Base-by-base conservation (phyloP, 2,113 vertebrate genomes). In the Uria aalge region DNA sequence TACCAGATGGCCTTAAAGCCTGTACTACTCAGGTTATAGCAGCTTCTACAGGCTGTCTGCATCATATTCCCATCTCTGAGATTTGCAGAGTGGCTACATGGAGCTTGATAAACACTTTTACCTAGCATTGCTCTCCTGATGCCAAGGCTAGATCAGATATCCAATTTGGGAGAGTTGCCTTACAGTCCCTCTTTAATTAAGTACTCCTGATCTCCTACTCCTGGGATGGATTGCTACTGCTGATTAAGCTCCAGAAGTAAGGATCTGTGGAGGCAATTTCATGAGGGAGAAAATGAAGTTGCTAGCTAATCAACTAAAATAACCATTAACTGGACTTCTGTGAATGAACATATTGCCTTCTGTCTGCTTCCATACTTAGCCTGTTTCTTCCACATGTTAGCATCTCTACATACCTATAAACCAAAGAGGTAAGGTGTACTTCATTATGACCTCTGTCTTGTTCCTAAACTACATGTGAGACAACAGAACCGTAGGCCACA, bases 171-270 rank as follows among this genome's bases (percentile, higher is more conserved):
- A 97, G 96, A 97, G 93, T 60, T 97, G 92, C 92, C 96, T 94
- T 97, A 92, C 87, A 96, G 96, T 97, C 96, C 96, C 96, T 97
- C 95, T 96, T 98, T 98, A 98, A 98, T 98, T 97, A 97, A 97
- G 95, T 82, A 96, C 87, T 97, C 94, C 89, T 94, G 94, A 94
- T 97, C 94, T 97, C 94, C 92, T 78, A 96, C 95, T 97, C 94
- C 87, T 82, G 94, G 97, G 97, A 97, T 95, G 95, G 90, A 96
- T 96, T 92, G 92, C 93, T 97, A 89, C 75, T 96, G 90, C 96
- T 96, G 96, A 97, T 97, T 97, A 97, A 97, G 90, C 94, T 97
- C 95, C 90, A 96, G 91, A 97, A 97, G 92, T 90, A 87, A 88
- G 93, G 95, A 97, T 92, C 96, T 97, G 96, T 91, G 84, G 94